phyloP scores from a whole-genome alignment of 2,113 vertebrate species.

The Syrmaticus mikado region DNA sequence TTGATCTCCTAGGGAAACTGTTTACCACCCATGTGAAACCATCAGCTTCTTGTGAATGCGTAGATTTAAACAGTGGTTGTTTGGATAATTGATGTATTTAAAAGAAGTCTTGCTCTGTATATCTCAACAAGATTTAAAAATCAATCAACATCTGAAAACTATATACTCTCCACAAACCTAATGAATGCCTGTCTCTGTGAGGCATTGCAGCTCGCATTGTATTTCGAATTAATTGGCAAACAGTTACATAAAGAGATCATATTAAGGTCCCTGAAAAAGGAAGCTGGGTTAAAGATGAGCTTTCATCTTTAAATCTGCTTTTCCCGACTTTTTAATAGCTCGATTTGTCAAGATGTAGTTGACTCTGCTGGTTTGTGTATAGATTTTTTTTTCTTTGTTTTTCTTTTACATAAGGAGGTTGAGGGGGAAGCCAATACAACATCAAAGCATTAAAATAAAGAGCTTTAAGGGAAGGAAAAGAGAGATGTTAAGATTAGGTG shows the following conservation, averaged over 20 bases:
- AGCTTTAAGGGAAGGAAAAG: slow-evolving; percentile 62
- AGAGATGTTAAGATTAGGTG: slow-evolving; percentile 65
- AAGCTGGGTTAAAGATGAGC: slow-evolving; percentile 61
- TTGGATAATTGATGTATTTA: slow-evolving; percentile 32
- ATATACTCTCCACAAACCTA: slow-evolving; percentile 14
- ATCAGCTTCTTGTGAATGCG: neutral
- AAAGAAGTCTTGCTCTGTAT: slow-evolving; percentile 7
- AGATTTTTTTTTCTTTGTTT: slow-evolving; percentile 65
- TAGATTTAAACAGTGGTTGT: neutral
- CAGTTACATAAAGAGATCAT: slow-evolving; percentile 67
- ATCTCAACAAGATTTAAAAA: slow-evolving; percentile 51
- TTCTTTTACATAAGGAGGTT: slow-evolving; percentile 42
- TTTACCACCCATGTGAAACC: neutral
- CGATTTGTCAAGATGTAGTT: slow-evolving; percentile 62
- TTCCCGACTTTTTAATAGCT: slow-evolving; percentile 58
- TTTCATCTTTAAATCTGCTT: slow-evolving; percentile 70
- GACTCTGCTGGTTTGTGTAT: slow-evolving; percentile 42
- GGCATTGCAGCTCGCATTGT: slow-evolving; percentile 35
- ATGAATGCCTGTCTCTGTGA: slow-evolving; percentile 21
- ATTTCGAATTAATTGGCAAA: slow-evolving; percentile 68
- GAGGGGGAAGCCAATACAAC: slow-evolving; percentile 25
- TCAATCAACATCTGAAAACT: slow-evolving; percentile 15
- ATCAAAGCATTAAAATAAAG: slow-evolving; percentile 64
- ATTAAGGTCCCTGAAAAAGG: slow-evolving; percentile 67
- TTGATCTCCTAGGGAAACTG: neutral